A percentile compares a stretch with the other conserved stretches of the same genome.
These are phyloP conservation scores for Gerosis bhagava DNA, from an alignment of 2,888 invertebrate genomes.

Conservation along the genomic window DNA sequence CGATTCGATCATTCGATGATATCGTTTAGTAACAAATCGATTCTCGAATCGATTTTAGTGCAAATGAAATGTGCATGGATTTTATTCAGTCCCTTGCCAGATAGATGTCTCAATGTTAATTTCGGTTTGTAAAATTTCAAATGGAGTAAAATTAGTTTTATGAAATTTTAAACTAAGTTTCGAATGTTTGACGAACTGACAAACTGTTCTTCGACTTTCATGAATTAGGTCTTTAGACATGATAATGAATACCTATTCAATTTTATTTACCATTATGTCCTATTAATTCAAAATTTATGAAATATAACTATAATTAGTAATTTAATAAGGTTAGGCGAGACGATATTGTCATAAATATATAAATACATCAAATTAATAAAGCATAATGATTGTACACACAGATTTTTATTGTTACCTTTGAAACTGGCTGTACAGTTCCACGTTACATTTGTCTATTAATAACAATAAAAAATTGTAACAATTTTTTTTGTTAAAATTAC, in stretches of 20 bases:
- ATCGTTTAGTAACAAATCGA: slow-evolving; percentile 13
- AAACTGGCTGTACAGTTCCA: too few relatives aligned
- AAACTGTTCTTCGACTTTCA: slow-evolving; percentile 56
- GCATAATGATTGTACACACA: slow-evolving; percentile 79
- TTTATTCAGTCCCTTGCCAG: slow-evolving; percentile 63
- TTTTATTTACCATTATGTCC: slow-evolving; percentile 78
- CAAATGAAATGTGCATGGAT: slow-evolving; percentile 27
- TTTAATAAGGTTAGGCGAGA: slow-evolving; percentile 82
- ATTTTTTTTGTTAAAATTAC: too few relatives aligned
- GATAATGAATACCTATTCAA: slow-evolving; percentile 60
- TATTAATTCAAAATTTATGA: slow-evolving; percentile 81
- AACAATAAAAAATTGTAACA: too few relatives aligned
- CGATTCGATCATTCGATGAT: too few relatives aligned
- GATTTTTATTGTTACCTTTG: slow-evolving; percentile 58
- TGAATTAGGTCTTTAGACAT: slow-evolving; percentile 63
- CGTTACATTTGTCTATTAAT: too few relatives aligned
- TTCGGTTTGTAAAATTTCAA: slow-evolving; percentile 59
- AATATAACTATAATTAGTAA: slow-evolving; percentile 81
- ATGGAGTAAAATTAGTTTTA: slow-evolving; percentile 58
- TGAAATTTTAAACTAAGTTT: slow-evolving; percentile 64
- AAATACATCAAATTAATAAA: slow-evolving; percentile 84
- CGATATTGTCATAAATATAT: slow-evolving; percentile 84
- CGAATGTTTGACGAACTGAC: slow-evolving; percentile 59
- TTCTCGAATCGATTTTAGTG: slow-evolving; percentile 36
- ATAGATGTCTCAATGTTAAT: slow-evolving; percentile 48